phyloP scores from a whole-genome alignment of 2,797 vertebrate genomes.

The Danio aesculapii region DNA sequence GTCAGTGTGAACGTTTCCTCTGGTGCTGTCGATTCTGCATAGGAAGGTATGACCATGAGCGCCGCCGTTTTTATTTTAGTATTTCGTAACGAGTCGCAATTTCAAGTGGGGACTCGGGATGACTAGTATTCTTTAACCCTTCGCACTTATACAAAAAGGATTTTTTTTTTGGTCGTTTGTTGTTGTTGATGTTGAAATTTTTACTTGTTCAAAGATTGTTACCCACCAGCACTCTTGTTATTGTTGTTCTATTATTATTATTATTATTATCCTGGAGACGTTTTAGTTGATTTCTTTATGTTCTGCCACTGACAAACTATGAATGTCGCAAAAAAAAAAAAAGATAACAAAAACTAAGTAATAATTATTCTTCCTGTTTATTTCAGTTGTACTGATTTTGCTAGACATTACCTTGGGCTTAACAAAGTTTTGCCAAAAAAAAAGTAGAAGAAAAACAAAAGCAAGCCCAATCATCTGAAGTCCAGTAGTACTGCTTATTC shows the following conservation, averaged over 20 bases:
- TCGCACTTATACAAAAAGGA: conserved; percentile 16
- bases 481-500: conserved; percentile 18
- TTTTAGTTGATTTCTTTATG: conserved; percentile 6
- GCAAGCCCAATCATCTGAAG: conserved; percentile 36
- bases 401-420: conserved; percentile 23
- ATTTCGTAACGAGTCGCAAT: conserved; percentile 1
- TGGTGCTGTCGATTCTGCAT: conserved; percentile 49
- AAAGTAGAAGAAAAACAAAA: not conserved
- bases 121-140: conserved; percentile 32
- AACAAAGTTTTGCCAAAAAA: conserved; percentile 37
- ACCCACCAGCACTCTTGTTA: conserved; percentile 45
- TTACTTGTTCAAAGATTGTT: conserved; percentile 40
- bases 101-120: conserved; percentile 16
- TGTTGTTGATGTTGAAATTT: not conserved
- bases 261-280: conserved; percentile 26
- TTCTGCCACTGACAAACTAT: conserved; percentile 46
- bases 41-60: conserved; percentile 44
- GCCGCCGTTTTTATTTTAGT: conserved; percentile 53
- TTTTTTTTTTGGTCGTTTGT: not conserved
- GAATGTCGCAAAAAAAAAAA: conserved; percentile 22
- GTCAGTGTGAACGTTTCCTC: conserved; percentile 35
- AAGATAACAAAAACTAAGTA: not conserved
- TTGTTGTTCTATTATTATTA: not conserved
- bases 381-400: conserved; percentile 25
- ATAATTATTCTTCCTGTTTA: conserved; percentile 23